Evolutionary conservation across 2,888 invertebrate genomes (phyloP), one percentile per base, ranked within the genome.

Genomic region (Rhagophthalmus giganteus): DNA sequence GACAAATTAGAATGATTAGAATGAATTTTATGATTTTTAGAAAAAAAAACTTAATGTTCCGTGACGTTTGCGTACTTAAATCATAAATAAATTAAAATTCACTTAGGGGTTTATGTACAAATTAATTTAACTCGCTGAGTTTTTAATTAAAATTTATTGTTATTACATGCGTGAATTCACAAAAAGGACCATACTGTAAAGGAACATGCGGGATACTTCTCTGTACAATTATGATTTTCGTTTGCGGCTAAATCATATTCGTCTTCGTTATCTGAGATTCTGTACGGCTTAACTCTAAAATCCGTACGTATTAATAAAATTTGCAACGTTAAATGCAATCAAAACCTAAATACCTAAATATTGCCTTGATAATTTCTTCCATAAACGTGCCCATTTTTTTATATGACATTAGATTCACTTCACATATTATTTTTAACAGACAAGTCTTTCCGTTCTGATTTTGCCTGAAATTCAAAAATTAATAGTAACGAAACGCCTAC

Each of bases 341-440:
- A n/a, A n/a, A n/a, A n/a, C n/a, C n/a, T n/a, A n/a, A 81, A 80
- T 71, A 86, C 86, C 82, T 84, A 72, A 86, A 86, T 56, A 86
- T 75, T 48, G 80, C 78, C 67, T 82, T 78, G 6, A 85, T 71
- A 45, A 86, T 79, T 76, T 86, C 86, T 55, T 83, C 78, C 57
- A 84, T 74, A 71, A 86, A 85, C 62, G 79, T 78, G 32, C 82
- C 83, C 58, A 79, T 79, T 50, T 65, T 62, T 20, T 64, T 62
- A 31, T 73, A 62, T 15, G 76, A 73, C 12, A 79, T 72, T 68
- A 80, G 78, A 50, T 81, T 81, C 11, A 84, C 77, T 67, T 82
- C 80, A 71, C 86, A 86, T 68, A 86, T 78, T 62, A 82, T 80
- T 68, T 81, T 83, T 62, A 84, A 78, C 55, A 86, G 78, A 74